Conservation (phyloP, 1,140 invertebrate genomes). For the Andricus grossulariae region DNA sequence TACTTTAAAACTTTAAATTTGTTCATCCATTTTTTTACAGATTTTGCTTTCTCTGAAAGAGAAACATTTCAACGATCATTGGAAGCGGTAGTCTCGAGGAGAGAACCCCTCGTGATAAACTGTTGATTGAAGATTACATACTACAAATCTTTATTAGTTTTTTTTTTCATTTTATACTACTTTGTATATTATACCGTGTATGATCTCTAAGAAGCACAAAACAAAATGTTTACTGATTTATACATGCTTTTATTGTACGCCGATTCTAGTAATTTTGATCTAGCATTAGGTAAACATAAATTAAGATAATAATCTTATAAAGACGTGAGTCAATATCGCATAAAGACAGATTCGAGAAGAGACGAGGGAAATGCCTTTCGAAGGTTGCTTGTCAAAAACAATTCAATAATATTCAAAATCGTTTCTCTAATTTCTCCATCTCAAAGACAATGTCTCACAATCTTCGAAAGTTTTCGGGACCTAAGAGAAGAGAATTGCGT, state of each 20-base stretch:
- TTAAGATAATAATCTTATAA: conserved; percentile 37
- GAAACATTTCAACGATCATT: conserved; percentile 38
- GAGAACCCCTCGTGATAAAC: conserved; percentile 62
- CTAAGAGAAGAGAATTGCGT: conserved; percentile 27
- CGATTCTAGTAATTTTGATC: conserved; percentile 65
- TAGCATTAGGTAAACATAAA: conserved; percentile 47
- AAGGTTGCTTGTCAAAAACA: conserved; percentile 38
- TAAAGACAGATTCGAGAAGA: conserved; percentile 30
- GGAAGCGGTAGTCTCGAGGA: conserved; percentile 40
- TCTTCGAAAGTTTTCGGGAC: conserved; percentile 19
- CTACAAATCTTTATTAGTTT: conserved; percentile 70
- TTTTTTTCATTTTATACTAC: conserved; percentile 75
- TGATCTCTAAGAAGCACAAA: conserved; percentile 76
- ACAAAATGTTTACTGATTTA: conserved; percentile 72
- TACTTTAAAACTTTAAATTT: background rate
- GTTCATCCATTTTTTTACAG: background rate
- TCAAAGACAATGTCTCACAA: conserved; percentile 26
- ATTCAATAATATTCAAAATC: conserved; percentile 40
- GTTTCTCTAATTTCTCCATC: conserved; percentile 15
- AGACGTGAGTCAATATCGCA: conserved; percentile 34
- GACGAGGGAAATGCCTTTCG: conserved; percentile 52
- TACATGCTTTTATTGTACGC: conserved; percentile 72
- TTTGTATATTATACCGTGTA: conserved; percentile 73
- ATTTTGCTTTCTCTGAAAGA: conserved; percentile 1
- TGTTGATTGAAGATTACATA: conserved; percentile 64